phyloP scores from a whole-genome alignment of 1,140 invertebrate genomes.

The Heliconius hewitsoni region DNA sequence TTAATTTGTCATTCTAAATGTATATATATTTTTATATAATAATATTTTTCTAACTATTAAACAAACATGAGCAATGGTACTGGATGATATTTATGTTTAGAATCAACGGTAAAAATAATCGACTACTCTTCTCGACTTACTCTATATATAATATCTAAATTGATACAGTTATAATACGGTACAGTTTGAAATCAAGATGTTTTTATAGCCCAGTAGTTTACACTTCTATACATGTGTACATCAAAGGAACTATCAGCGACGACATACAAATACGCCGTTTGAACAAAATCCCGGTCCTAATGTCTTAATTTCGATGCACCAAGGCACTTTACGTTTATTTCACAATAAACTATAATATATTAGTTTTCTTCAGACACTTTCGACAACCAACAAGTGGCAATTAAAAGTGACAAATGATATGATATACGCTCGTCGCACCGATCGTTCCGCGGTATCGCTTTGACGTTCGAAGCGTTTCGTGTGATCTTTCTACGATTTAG shows the following conservation, averaged over 20 bases:
- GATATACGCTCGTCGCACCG: conserved; percentile 54
- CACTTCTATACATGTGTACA: conserved; percentile 49
- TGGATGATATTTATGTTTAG: neutral
- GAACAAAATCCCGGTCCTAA: conserved; percentile 56
- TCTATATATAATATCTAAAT: neutral
- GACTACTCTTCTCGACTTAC: neutral
- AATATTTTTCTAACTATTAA: no score
- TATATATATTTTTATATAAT: no score
- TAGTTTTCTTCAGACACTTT: conserved; percentile 66
- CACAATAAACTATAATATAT: conserved; percentile 79
- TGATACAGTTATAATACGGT: neutral
- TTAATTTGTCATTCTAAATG: no score
- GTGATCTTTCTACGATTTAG: conserved; percentile 62
- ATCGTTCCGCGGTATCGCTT: conserved; percentile 43
- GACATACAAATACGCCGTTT: conserved; percentile 67
- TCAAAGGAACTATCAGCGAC: conserved; percentile 64
- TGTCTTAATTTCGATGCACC: conserved; percentile 61
- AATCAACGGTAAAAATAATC: neutral
- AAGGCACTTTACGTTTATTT: conserved; percentile 59
- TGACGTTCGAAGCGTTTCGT: conserved; percentile 55
- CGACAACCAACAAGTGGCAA: conserved; percentile 76
- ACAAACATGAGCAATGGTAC: no score
- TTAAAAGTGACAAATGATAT: conserved; percentile 80
- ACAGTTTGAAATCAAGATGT: neutral
- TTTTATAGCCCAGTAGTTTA: conserved; percentile 36